Evolutionary conservation across 2,797 vertebrate species (phyloP).

Genomic region (Acanthurus leucopareius): DNA sequence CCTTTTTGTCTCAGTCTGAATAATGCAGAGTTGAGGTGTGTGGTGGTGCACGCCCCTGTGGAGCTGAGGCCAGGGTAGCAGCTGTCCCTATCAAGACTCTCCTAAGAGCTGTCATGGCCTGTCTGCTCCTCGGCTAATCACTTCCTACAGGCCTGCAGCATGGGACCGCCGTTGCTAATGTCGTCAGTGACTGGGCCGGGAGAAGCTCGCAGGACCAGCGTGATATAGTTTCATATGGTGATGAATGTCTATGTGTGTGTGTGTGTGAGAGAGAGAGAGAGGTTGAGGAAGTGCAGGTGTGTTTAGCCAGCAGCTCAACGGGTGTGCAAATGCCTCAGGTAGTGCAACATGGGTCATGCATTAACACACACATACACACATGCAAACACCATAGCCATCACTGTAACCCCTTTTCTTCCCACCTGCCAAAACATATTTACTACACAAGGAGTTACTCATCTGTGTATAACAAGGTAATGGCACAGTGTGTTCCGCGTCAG

Average conservation of each 20-base stretch:
- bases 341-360: constrained; percentile 60
- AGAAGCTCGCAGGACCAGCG: constrained; percentile 37
- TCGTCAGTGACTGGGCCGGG: constrained; percentile 44
- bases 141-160: constrained; percentile 77
- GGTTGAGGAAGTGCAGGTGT: constrained; percentile 51
- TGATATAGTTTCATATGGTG: constrained; percentile 39
- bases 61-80: constrained; percentile 77
- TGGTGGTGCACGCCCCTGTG: constrained; percentile 65
- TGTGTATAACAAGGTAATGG: constrained; percentile 71
- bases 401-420: constrained; percentile 48
- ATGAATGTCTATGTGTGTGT: constrained; percentile 22
- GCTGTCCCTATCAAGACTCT: constrained; percentile 83
- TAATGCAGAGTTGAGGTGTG: constrained; percentile 70
- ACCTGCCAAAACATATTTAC: constrained; percentile 79
- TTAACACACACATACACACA: constrained; percentile 32
- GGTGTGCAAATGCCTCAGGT: constrained; percentile 63
- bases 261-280: neutral
- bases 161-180: constrained; percentile 64
- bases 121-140: constrained; percentile 81
- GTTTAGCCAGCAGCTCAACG: constrained; percentile 56
- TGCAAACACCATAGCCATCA: constrained; percentile 36
- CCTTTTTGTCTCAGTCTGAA: constrained; percentile 51
- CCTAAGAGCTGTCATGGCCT: constrained; percentile 79
- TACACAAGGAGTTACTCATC: constrained; percentile 58
- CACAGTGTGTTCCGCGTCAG: constrained; percentile 56